Percentiles rank a stretch among this genome's conserved stretches.
These are phyloP conservation scores for Polymixis flavicincta DNA, from an alignment of 2,888 invertebrate species.

Conservation along the genomic window DNA sequence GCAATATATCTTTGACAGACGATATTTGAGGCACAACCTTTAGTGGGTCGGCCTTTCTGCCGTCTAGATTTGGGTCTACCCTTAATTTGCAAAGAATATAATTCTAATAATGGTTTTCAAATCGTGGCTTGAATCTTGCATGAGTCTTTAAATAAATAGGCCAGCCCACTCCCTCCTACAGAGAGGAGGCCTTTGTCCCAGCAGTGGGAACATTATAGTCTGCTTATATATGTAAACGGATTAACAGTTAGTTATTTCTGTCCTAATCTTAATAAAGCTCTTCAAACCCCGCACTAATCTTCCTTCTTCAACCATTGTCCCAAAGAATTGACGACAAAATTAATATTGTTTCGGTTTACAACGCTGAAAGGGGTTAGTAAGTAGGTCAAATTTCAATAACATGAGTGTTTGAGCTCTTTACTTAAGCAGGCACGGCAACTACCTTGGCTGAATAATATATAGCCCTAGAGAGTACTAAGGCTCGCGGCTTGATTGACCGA, in stretches of 20 bases:
- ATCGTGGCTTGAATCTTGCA: no score
- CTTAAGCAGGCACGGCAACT: slow-evolving; percentile 50
- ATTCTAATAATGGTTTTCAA: no score
- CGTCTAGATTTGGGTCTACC: no score
- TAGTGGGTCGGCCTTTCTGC: no score
- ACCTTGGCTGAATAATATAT: slow-evolving; percentile 53
- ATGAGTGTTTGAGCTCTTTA: slow-evolving; percentile 53
- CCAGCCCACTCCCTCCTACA: no score
- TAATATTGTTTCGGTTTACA: slow-evolving; percentile 50
- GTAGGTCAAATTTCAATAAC: slow-evolving; percentile 59
- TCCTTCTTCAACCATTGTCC: background rate
- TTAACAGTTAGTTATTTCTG: background rate
- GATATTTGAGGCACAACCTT: no score
- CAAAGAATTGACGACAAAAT: slow-evolving; percentile 33
- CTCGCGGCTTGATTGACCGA: slow-evolving; percentile 34
- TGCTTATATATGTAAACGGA: no score
- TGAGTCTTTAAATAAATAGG: no score
- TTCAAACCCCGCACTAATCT: slow-evolving; percentile 11
- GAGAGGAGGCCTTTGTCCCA: no score
- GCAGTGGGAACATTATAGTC: background rate
- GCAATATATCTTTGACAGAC: no score
- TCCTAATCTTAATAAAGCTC: background rate
- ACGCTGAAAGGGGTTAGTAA: slow-evolving; percentile 57
- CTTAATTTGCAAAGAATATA: no score
- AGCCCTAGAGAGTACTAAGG: slow-evolving; percentile 28